Percentiles rank a stretch among this genome's conserved stretches.
These are phyloP conservation scores for Pseudopipra pipra DNA, from an alignment of 2,113 vertebrate genomes.

Conservation along the genomic window DNA sequence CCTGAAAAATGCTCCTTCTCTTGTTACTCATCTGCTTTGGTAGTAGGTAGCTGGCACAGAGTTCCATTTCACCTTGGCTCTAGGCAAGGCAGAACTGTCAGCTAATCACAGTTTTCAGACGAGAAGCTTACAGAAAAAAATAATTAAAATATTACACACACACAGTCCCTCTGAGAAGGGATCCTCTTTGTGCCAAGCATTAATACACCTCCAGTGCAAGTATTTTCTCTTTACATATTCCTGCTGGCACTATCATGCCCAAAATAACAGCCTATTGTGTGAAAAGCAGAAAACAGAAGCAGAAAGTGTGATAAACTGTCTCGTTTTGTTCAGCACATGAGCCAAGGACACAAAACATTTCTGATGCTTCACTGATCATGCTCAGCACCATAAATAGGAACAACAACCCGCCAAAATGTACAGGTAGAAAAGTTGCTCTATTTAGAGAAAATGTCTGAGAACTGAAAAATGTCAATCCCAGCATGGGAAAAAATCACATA, in stretches of 20 bases:
- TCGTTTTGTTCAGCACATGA: neutral
- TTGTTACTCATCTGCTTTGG: neutral
- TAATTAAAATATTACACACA: neutral
- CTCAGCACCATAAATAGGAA: neutral
- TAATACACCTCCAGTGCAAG: neutral
- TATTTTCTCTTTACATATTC: neutral
- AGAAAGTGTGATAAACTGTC: neutral
- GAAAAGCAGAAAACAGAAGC: neutral
- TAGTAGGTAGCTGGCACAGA: neutral
- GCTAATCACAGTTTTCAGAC: neutral
- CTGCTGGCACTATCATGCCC: neutral
- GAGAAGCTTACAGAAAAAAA: neutral
- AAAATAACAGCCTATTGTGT: neutral
- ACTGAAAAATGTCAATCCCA: neutral
- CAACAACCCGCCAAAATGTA: neutral
- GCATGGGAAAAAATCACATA: neutral
- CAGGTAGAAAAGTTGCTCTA: neutral
- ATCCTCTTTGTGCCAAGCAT: neutral
- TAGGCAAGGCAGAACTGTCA: conserved; percentile 7
- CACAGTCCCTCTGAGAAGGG: neutral
- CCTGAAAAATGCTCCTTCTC: neutral
- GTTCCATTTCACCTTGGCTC: neutral
- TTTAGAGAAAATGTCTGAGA: neutral
- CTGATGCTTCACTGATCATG: neutral
- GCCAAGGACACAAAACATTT: neutral